phyloP scores from a whole-genome alignment of 2,113 vertebrate species.

The Brachyhypopomus occidentalis region DNA sequence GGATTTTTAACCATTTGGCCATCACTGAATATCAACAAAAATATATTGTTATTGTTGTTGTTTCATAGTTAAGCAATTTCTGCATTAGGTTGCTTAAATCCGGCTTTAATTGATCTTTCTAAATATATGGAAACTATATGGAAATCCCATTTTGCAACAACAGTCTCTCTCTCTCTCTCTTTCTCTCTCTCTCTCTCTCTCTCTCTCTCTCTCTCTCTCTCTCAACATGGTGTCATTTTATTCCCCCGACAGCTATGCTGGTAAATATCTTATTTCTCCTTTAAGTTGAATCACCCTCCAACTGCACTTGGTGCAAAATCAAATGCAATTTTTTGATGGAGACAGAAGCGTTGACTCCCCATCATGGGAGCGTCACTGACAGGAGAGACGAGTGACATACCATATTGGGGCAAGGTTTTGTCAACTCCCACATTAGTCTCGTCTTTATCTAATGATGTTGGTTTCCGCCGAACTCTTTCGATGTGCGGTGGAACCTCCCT shows the following conservation, averaged over 20 bases:
- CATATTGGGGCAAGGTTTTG: conserved; percentile 68
- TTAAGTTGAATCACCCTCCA: conserved; percentile 38
- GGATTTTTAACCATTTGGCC: neutral
- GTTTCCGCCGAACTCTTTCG: conserved; percentile 67
- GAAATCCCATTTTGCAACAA: conserved; percentile 4
- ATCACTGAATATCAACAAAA: neutral
- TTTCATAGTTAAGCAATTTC: no score
- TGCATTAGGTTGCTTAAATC: neutral
- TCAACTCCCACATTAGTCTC: conserved; percentile 61
- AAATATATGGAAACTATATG: conserved; percentile 8
- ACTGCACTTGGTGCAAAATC: conserved; percentile 43
- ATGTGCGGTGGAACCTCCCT: conserved; percentile 52
- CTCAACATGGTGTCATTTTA: conserved; percentile 4
- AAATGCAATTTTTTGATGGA: conserved; percentile 41
- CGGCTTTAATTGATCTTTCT: neutral
- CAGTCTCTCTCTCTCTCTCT: no score
- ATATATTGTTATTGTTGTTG: no score
- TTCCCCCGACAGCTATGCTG: conserved; percentile 50
- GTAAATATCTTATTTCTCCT: conserved; percentile 30
- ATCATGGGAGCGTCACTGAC: conserved; percentile 68
- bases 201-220: no score
- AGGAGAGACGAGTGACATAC: conserved; percentile 67
- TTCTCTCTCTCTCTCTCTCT: no score
- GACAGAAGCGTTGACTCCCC: conserved; percentile 45
- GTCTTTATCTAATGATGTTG: conserved; percentile 67